These are phyloP conservation scores for Drosophila navojoa DNA, from an alignment of 1,140 invertebrate genomes.

Conservation along the genomic window DNA sequence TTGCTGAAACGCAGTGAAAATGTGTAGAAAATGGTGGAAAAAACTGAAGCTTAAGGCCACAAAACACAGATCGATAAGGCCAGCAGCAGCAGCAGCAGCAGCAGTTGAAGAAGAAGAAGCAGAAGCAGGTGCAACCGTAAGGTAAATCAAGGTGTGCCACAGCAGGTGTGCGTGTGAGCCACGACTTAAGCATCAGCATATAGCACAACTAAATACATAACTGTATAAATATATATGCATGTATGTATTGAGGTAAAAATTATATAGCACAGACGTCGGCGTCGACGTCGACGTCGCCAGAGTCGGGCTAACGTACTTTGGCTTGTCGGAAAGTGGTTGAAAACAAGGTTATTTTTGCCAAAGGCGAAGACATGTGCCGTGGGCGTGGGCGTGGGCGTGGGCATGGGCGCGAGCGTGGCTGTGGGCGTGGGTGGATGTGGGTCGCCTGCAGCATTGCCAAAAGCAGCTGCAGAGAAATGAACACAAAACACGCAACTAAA, in stretches of 20 bases:
- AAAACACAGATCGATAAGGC: slow-evolving; percentile 61
- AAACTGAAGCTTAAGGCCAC: neutral
- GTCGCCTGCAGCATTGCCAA: slow-evolving; percentile 21
- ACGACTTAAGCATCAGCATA: slow-evolving; percentile 55
- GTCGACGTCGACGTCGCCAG: neutral
- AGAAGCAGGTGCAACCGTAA: slow-evolving; percentile 25
- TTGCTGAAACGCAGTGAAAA: slow-evolving; percentile 33
- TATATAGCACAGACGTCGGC: slow-evolving; percentile 61
- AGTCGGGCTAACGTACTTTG: slow-evolving; percentile 59
- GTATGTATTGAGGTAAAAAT: slow-evolving; percentile 27
- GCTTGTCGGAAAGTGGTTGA: slow-evolving; percentile 65
- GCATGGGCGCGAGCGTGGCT: no score
- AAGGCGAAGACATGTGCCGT: slow-evolving; percentile 23
- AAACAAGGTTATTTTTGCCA: slow-evolving; percentile 69
- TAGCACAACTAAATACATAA: slow-evolving; percentile 25
- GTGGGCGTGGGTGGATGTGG: neutral
- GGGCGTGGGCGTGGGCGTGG: neutral
- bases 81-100: slow-evolving; percentile 23
- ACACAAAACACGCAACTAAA: slow-evolving; percentile 63
- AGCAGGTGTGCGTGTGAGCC: slow-evolving; percentile 32
- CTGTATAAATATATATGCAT: slow-evolving; percentile 16
- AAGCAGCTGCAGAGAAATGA: slow-evolving; percentile 60
- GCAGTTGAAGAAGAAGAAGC: slow-evolving; percentile 25
- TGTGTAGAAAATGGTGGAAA: slow-evolving; percentile 1
- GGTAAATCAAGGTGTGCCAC: slow-evolving; percentile 72